Base-by-base conservation (phyloP, 1,140 invertebrate species). In the Steinernema feltiae region DNA sequence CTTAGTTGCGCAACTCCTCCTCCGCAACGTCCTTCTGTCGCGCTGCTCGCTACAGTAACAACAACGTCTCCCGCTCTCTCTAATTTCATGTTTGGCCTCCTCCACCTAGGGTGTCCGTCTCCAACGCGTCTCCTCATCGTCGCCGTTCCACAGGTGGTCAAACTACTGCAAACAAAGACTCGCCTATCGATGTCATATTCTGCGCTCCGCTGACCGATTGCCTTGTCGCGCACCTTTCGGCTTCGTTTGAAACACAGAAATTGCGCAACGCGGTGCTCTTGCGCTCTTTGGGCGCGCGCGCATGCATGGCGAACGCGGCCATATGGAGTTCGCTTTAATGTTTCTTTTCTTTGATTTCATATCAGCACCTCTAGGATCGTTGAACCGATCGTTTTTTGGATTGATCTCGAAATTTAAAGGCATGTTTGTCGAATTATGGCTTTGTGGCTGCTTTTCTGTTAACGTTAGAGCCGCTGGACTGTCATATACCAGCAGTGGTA, bases 141-240 rank as follows among this genome's bases (percentile, higher is more conserved):
- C 35, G 35, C 7, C 7, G 53, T 3, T 17, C 53, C 53, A 63
- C 15, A 63, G 53, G 53, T 63, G 53, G n/a, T n/a, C n/a, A n/a
- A n/a, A n/a, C 53, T 21, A 63, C 7, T 27, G 24, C 24, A 63
- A 63, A 63, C 53, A 63, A 63, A 63, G 53, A 63, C 53, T 3
- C 53, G 53, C 24, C 53, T 63, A 63, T 63, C 53, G 53, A 63
- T 63, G 53, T 63, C 53, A 63, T 63, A 63, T 63, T 63, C 53
- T 63, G 2, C 53, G 53, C 53, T 63, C 24, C 12, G 53, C 7
- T 63, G 53, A 63, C 53, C 53, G 53, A 63, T 63, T 63, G 24
- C 53, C 53, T 63, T 63, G 53, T 63, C 53, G 53, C 53, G 53
- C 53, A 63, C 53, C 53, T 63, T 63, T 27, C n/a, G n/a, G 15